Percentiles rank a stretch among this genome's conserved stretches.
These are phyloP conservation scores for Silurus aristotelis DNA, from an alignment of 2,797 vertebrate genomes.

Conservation along the genomic window DNA sequence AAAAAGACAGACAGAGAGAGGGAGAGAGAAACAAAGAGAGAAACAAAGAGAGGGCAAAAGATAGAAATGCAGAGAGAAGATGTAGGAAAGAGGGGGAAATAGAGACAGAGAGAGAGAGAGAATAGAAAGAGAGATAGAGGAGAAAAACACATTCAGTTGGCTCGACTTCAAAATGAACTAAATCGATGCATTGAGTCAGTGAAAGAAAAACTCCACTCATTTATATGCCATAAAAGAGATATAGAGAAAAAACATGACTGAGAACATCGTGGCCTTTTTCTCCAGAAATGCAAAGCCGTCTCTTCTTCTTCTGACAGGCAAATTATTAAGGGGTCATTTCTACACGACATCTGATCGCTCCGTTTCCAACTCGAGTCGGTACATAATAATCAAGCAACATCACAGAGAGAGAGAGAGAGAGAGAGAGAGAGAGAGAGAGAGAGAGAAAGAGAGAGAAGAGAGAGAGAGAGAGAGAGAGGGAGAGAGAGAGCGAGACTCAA, in stretches of 20 bases:
- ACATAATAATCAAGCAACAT: conserved; percentile 71
- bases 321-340: conserved; percentile 75
- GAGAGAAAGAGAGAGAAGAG: not conserved
- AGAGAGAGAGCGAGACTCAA: conserved; percentile 34
- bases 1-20: conserved; percentile 33
- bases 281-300: conserved; percentile 58
- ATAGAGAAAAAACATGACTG: not conserved
- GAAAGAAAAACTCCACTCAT: not conserved
- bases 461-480: not conserved
- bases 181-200: conserved; percentile 1
- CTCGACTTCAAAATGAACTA: conserved; percentile 8
- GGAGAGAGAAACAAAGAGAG: conserved; percentile 31
- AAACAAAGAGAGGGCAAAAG: not conserved
- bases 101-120: conserved; percentile 40
- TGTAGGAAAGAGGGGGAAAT: no score
- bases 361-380: conserved; percentile 67
- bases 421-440: no score
- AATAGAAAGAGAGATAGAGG: conserved; percentile 34
- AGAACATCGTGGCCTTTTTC: conserved; percentile 55
- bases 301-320: conserved; percentile 68
- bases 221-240: not conserved
- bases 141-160: conserved; percentile 21
- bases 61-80: conserved; percentile 42
- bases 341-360: conserved; percentile 64
- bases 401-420: conserved; percentile 4